phyloP scores from a whole-genome alignment of 2,113 vertebrate species.

The Crocuta crocuta region DNA sequence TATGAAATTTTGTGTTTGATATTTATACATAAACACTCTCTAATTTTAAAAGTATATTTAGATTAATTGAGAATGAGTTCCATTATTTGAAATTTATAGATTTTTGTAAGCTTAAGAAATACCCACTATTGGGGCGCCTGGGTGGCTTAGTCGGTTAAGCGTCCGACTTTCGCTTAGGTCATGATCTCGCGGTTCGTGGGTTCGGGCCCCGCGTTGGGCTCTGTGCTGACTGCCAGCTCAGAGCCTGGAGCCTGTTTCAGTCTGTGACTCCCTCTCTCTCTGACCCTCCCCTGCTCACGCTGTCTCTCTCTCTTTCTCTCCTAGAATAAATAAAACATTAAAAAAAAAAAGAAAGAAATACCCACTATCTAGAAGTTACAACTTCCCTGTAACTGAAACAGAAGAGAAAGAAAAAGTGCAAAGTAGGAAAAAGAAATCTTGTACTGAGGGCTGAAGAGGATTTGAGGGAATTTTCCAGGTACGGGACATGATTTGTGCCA shows the following conservation, averaged over 20 bases:
- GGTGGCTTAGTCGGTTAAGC: too few species aligned
- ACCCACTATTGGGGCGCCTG: too few species aligned
- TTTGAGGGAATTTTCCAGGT: background rate
- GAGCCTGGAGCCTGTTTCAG: too few species aligned
- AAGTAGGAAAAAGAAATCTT: background rate
- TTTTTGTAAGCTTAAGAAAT: background rate
- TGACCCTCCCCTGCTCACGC: too few species aligned
- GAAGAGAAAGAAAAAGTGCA: background rate
- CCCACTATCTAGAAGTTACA: background rate
- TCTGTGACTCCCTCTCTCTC: too few species aligned
- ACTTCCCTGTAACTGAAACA: background rate
- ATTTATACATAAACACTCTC: background rate
- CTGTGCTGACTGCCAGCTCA: too few species aligned
- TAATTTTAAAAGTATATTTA: background rate
- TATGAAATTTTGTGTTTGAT: background rate
- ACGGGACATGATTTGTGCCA: background rate
- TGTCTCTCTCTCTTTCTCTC: too few species aligned
- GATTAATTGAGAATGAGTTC: background rate
- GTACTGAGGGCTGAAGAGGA: rapidly evolving
- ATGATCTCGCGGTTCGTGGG: too few species aligned
- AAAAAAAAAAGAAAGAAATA: background rate
- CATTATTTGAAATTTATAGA: background rate
- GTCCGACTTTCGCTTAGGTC: too few species aligned
- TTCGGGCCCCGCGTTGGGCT: too few species aligned
- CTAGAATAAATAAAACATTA: too few species aligned